These are phyloP conservation scores for Sorex maritimensis DNA, from an alignment of 2,797 vertebrate species.

Conservation along the genomic window DNA sequence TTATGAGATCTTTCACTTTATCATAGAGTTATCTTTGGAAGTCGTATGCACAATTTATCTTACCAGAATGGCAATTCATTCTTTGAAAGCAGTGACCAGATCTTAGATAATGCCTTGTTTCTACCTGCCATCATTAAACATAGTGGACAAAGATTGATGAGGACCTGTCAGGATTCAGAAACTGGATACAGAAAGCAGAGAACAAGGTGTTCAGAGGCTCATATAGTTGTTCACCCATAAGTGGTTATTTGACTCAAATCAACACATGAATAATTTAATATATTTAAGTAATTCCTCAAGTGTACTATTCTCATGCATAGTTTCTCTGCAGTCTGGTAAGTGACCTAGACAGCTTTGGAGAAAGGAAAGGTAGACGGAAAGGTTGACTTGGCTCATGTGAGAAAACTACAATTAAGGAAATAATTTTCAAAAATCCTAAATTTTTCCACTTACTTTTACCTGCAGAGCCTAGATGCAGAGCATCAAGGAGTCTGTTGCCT, in stretches of 20 bases:
- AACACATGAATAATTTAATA: not conserved
- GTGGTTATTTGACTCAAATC: not conserved
- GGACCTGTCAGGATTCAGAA: not conserved
- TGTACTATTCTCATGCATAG: not conserved
- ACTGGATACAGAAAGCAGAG: not conserved
- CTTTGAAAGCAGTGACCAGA: not conserved
- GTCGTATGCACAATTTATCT: not conserved
- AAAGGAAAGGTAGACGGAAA: not conserved
- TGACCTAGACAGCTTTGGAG: not conserved
- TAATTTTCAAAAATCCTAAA: not conserved
- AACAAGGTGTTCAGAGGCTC: not conserved
- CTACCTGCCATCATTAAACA: not conserved
- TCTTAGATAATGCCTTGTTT: not conserved
- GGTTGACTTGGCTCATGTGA: not conserved
- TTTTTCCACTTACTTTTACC: slow-evolving; percentile 6
- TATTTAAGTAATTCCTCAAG: not conserved
- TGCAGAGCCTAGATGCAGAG: not conserved
- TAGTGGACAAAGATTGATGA: not conserved
- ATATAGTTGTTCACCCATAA: not conserved
- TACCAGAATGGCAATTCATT: not conserved
- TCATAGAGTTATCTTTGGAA: not conserved
- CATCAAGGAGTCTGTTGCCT: not conserved
- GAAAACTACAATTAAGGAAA: not conserved
- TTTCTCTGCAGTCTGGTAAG: not conserved
- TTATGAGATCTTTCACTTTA: not conserved